Base-by-base conservation (phyloP, 1,140 invertebrate species). In the Argopecten irradians region DNA sequence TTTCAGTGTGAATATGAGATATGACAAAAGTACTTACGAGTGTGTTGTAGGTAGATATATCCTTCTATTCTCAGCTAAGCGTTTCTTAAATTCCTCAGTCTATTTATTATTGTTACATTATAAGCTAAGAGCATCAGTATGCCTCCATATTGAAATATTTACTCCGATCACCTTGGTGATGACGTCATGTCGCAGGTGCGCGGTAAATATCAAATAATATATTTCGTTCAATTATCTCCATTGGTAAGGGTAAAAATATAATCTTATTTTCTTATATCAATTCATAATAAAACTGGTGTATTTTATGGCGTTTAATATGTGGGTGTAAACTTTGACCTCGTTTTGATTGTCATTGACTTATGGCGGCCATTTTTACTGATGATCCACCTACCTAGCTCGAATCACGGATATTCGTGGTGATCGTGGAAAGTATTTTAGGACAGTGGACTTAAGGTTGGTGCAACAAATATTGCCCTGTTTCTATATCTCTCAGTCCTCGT, bases 81-180 rank as follows among this genome's bases (percentile, higher is more conserved):
- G 55, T 71, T 3, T 71, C 55, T 7, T 8, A n/a, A 3, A 71
- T 5, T 71, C 16, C 55, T 5, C 55, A 71, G 55, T 28, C 22
- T 71, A n/a, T 71, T n/a, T 71, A 71, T 71, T 71, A 28, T n/a
- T n/a, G 22, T 71, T 16, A 71, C 55, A 71, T 7, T 71, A 28
- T n/a, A 16, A 11, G 28, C 55, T n/a, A 28, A 8, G 28, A 71
- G 16, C 55, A 71, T 71, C 55, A 28, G 55, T 71, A 0, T 36
- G 84, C 89, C 33, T 82, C 92, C 92, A 92, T 92, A 34, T 91
- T 91, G 88, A 43, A 88, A 89, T 92, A 92, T 92, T 92, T 91
- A 83, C 87, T 71, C 55, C 87, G 43, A 89, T 92, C 90, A 87
- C 90, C 92, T 90, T 87, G 90, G 92, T 88, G 90, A 92, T 90